These are phyloP conservation scores for human (Homo sapiens) DNA, from an alignment of 2,113 vertebrate genomes.

Conservation along the genomic window GRCh38 chr3:135483001-135483500, in stretches of 20 bases:
- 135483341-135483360: neutral
- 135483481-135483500: neutral
- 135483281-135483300: neutral
- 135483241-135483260: neutral
- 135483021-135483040: neutral
- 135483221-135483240: neutral
- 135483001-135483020: neutral
- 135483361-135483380: neutral
- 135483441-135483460: neutral
- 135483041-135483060: neutral
- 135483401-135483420: neutral
- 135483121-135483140: neutral
- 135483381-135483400: neutral
- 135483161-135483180: neutral
- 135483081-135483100: neutral
- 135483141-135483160: neutral
- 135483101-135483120: neutral
- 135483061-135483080: neutral
- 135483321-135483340: neutral
- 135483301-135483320: neutral
- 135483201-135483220: neutral
- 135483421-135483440: neutral
- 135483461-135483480: neutral
- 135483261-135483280: neutral
- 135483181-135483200: neutral